phyloP scores from a whole-genome alignment of 2,113 vertebrate genomes.

The Lagopus leucura region DNA sequence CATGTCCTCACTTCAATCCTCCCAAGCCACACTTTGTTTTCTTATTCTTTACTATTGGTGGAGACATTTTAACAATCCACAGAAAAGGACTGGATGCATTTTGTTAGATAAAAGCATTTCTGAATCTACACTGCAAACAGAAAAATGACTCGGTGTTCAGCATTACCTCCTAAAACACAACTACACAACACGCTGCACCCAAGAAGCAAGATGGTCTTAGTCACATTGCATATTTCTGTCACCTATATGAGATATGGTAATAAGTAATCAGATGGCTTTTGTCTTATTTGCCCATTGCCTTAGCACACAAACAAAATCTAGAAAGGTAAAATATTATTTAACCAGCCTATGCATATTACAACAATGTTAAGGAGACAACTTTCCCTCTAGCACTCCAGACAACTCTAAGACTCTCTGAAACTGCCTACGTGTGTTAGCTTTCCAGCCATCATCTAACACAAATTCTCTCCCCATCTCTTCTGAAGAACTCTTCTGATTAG shows the following conservation, averaged over 20 bases:
- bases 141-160: not conserved
- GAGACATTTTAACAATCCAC: conserved; percentile 44
- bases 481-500: not conserved
- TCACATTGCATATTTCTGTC: not conserved
- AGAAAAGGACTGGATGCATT: not conserved
- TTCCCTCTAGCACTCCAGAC: not conserved
- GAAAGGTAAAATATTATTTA: not conserved
- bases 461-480: not conserved
- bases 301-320: not conserved
- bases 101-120: conserved; percentile 15
- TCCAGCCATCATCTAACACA: not conserved
- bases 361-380: not conserved
- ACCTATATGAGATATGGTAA: not conserved
- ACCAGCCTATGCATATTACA: not conserved
- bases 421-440: not conserved
- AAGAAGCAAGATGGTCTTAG: not conserved
- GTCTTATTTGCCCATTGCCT: not conserved
- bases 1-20: not conserved
- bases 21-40: conserved; percentile 29
- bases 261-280: not conserved
- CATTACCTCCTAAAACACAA: conserved; percentile 6
- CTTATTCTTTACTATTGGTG: conserved; percentile 23
- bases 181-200: not conserved
- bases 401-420: not conserved
- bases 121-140: conserved; percentile 23